phyloP scores from a whole-genome alignment of 2,797 vertebrate genomes.

The Salmo trutta region DNA sequence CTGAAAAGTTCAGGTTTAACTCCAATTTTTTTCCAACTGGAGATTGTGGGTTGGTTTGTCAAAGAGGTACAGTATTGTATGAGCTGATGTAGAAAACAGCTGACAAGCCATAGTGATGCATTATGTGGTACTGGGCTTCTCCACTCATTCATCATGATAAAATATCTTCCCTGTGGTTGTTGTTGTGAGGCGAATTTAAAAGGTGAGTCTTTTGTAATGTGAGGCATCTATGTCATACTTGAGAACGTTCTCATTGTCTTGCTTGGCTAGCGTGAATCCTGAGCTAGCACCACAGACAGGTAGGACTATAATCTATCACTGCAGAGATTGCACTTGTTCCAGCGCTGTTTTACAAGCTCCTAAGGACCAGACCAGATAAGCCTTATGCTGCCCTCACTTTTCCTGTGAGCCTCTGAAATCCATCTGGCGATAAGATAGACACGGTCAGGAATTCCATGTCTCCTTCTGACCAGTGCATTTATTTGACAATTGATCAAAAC shows the following conservation, averaged over 20 bases:
- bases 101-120: background rate
- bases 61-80: background rate
- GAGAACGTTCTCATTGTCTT: constrained; percentile 68
- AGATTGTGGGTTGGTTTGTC: too few species aligned
- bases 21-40: too few species aligned
- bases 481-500: background rate
- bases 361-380: constrained; percentile 69
- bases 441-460: constrained; percentile 42
- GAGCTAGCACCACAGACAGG: constrained; percentile 56
- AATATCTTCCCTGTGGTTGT: constrained; percentile 28
- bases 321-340: constrained; percentile 71
- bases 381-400: constrained; percentile 69
- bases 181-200: constrained; percentile 58
- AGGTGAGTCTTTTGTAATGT: constrained; percentile 50
- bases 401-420: constrained; percentile 67
- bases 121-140: constrained; percentile 12
- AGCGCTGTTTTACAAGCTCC: constrained; percentile 74
- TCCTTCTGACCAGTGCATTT: constrained; percentile 13
- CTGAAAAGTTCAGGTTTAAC: too few species aligned
- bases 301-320: constrained; percentile 70
- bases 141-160: constrained; percentile 32
- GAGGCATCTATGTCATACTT: constrained; percentile 53
- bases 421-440: constrained; percentile 73
- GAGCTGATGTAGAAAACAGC: background rate
- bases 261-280: constrained; percentile 70